Conservation (phyloP, 2,797 vertebrate species). For the Echeneis naucrates region DNA sequence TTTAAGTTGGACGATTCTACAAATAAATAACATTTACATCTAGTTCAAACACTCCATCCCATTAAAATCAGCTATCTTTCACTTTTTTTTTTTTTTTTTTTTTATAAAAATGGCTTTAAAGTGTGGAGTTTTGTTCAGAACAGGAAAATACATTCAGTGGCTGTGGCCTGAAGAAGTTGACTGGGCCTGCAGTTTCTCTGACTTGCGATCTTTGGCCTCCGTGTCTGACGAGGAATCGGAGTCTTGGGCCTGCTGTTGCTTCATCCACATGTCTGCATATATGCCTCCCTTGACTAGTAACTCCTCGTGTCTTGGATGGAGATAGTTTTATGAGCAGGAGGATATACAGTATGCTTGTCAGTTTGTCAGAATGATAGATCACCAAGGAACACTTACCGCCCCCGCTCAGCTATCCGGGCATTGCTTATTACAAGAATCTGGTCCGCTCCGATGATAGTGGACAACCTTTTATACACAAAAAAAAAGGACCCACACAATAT, state of each 20-base stretch:
- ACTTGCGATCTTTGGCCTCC: conserved; percentile 84
- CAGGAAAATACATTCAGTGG: conserved; percentile 46
- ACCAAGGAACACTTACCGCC: conserved; percentile 83
- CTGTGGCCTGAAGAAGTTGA: conserved; percentile 55
- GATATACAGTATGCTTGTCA: fast-evolving
- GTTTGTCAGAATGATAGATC: background rate
- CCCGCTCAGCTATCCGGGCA: conserved; percentile 89
- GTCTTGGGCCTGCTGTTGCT: conserved; percentile 87
- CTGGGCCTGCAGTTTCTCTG: conserved; percentile 87
- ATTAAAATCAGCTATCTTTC: conserved; percentile 3
- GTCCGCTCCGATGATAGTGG: conserved; percentile 93
- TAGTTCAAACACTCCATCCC: background rate
- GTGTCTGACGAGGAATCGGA: conserved; percentile 81
- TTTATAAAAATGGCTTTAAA: background rate
- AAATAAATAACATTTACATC: conserved; percentile 32
- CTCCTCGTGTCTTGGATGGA: conserved; percentile 88
- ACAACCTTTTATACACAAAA: conserved; percentile 83
- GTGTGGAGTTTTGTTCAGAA: background rate
- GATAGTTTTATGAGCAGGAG: background rate
- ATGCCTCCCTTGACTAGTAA: conserved; percentile 89
- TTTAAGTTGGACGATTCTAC: conserved; percentile 8
- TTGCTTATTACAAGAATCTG: conserved; percentile 94
- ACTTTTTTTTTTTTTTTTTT: too few relatives aligned
- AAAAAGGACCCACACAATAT: background rate
- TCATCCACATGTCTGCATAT: conserved; percentile 94